phyloP scores from a whole-genome alignment of 2,113 vertebrate species.

The Smithornis capensis region DNA sequence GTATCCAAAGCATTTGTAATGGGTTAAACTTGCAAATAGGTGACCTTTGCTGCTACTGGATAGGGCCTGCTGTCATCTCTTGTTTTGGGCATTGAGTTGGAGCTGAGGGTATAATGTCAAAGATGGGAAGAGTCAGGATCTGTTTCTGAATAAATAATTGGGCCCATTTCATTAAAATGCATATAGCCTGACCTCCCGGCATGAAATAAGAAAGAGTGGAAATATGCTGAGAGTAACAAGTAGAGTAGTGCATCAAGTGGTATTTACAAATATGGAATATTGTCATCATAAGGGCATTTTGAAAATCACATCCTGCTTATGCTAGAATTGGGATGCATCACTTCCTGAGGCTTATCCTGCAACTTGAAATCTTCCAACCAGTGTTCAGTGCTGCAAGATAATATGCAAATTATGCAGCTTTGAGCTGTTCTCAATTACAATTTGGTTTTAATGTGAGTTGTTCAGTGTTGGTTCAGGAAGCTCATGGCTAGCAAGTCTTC shows the following conservation, averaged over 20 bases:
- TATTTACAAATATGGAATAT: not conserved
- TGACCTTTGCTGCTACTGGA: not conserved
- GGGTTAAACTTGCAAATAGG: not conserved
- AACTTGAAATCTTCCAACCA: not conserved
- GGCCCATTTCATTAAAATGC: not conserved
- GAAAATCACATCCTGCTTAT: not conserved
- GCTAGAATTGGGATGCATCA: not conserved
- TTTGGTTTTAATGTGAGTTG: not conserved
- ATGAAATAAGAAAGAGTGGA: not conserved
- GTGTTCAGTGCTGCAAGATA: not conserved
- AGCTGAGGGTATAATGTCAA: not conserved
- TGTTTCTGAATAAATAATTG: not conserved
- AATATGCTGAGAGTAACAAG: not conserved
- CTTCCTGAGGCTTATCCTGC: not conserved
- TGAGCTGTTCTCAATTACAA: not conserved
- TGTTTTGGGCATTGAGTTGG: not conserved
- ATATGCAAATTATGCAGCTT: not conserved
- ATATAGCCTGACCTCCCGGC: not conserved
- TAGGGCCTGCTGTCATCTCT: not conserved
- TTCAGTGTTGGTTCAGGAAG: not conserved
- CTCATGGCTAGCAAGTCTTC: not conserved
- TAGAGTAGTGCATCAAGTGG: not conserved
- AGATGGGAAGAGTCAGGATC: not conserved
- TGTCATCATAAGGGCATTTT: not conserved
- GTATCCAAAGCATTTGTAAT: constrained; percentile 9